These are phyloP conservation scores for Philotrypesis tridentata DNA, from an alignment of 1,140 invertebrate genomes.

Conservation along the genomic window DNA sequence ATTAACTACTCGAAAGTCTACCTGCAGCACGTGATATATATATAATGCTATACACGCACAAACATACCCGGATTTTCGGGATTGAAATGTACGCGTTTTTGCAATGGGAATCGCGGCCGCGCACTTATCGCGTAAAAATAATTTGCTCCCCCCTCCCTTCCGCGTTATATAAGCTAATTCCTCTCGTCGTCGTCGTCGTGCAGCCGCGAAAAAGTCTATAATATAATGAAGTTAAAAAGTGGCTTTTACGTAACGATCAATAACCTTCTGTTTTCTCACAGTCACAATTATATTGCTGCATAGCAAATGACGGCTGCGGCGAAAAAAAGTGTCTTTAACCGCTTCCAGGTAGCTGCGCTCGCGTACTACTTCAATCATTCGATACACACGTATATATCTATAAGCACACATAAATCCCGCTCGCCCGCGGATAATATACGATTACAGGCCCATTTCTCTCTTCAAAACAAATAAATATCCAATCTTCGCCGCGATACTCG, in stretches of 20 bases:
- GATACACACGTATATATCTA: too few species aligned
- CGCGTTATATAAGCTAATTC: conserved; percentile 33
- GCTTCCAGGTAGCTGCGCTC: not conserved
- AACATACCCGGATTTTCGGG: not conserved
- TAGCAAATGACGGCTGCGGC: conserved; percentile 22
- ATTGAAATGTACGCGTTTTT: too few species aligned
- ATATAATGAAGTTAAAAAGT: conserved; percentile 22
- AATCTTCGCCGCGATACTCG: too few species aligned
- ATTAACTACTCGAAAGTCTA: not conserved
- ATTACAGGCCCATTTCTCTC: not conserved
- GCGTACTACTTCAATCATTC: too few species aligned
- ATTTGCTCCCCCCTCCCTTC: too few species aligned
- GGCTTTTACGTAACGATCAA: conserved; percentile 31
- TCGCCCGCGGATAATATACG: not conserved
- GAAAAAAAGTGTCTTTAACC: not conserved
- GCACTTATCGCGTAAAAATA: too few species aligned
- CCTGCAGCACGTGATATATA: too few species aligned
- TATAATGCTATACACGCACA: too few species aligned
- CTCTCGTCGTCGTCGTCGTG: too few species aligned
- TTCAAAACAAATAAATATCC: not conserved
- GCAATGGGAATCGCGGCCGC: too few species aligned
- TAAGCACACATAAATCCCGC: too few species aligned
- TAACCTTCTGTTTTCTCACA: conserved; percentile 17
- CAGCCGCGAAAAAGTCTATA: conserved; percentile 21
- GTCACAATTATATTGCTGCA: conserved; percentile 26